Conservation (phyloP, 2,113 vertebrate genomes). For the Perca flavescens region DNA sequence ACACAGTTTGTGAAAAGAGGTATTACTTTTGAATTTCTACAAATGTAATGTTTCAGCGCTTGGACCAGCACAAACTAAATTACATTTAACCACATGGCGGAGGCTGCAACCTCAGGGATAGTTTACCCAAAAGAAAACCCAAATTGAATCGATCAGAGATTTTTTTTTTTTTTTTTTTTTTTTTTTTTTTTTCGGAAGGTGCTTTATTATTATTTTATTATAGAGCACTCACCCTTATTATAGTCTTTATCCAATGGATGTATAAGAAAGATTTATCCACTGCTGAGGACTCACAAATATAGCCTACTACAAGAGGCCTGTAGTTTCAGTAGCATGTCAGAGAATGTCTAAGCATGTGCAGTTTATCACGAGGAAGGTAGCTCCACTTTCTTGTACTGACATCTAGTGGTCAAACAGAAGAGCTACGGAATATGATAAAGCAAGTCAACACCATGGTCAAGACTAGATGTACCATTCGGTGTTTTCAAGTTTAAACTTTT, state of each 20-base stretch:
- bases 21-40: neutral
- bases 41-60: neutral
- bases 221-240: neutral
- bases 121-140: too few relatives aligned
- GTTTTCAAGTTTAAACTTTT: neutral
- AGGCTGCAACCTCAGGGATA: neutral
- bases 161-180: neutral
- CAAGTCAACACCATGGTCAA: constrained; percentile 23
- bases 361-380: neutral
- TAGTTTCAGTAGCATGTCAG: neutral
- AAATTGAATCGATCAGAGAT: neutral
- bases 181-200: neutral
- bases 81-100: neutral
- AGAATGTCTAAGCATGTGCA: too few relatives aligned
- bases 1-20: neutral
- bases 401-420: constrained; percentile 61
- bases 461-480: neutral
- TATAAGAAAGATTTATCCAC: too few relatives aligned
- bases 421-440: constrained; percentile 12
- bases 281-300: neutral
- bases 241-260: neutral
- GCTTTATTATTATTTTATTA: neutral
- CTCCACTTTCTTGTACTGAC: constrained; percentile 28
- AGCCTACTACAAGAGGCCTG: neutral
- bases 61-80: neutral